Conservation (phyloP, 2,113 vertebrate species). For the Macheiramphus alcinus region DNA sequence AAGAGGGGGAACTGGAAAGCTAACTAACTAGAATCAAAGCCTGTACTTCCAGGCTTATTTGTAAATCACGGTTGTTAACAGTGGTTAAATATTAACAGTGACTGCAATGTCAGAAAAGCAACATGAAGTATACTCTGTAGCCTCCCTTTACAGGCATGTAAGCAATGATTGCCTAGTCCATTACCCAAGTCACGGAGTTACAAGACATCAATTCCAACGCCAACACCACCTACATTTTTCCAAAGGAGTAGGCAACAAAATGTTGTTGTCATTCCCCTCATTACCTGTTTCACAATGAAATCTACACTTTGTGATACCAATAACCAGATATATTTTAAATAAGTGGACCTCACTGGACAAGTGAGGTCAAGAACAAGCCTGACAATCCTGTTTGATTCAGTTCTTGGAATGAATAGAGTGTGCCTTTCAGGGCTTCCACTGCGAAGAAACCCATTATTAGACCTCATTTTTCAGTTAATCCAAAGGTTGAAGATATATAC, state of each 20-base stretch:
- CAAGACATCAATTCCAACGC: neutral
- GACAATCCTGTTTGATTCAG: neutral
- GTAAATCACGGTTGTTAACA: conserved; percentile 32
- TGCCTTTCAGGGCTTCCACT: neutral
- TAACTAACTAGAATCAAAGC: neutral
- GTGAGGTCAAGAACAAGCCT: neutral
- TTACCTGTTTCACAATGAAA: neutral
- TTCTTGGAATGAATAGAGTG: neutral
- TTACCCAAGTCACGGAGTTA: neutral
- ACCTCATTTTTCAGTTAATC: neutral
- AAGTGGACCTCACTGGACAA: neutral
- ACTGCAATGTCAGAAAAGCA: neutral
- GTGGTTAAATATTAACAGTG: conserved; percentile 14
- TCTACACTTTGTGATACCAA: neutral
- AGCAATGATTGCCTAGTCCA: neutral
- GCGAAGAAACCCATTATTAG: conserved; percentile 34
- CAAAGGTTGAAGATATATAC: neutral
- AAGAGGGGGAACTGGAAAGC: neutral
- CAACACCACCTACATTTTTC: neutral
- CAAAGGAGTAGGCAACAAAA: neutral
- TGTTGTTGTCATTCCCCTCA: neutral
- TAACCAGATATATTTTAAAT: neutral
- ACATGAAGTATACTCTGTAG: neutral
- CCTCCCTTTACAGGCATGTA: neutral
- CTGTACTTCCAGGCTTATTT: conserved; percentile 4